phyloP scores from a whole-genome alignment of 2,888 invertebrate species.

The Phrixothrix hirtus region DNA sequence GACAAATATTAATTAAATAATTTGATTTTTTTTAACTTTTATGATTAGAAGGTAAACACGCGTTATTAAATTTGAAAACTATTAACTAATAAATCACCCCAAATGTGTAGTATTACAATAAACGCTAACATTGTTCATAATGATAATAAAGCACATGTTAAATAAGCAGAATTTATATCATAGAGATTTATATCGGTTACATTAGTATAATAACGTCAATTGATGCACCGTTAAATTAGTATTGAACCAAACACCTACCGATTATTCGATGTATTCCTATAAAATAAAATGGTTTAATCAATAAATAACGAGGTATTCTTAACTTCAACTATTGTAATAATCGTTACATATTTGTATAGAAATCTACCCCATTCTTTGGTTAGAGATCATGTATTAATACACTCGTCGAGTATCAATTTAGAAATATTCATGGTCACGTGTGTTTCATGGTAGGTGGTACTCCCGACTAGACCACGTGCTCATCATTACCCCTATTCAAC shows the following conservation, averaged over 20 bases:
- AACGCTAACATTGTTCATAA: no score
- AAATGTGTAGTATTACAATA: no score
- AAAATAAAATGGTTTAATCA: conserved; percentile 19
- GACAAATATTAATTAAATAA: no score
- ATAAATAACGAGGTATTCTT: conserved; percentile 26
- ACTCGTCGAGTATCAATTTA: conserved; percentile 15
- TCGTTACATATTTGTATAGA: conserved; percentile 15
- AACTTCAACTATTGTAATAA: conserved; percentile 21
- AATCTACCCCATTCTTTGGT: conserved; percentile 17
- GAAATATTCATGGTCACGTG: conserved; percentile 23
- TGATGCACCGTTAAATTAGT: conserved; percentile 10
- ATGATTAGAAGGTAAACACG: no score
- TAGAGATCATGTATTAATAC: conserved; percentile 6
- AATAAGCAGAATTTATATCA: conserved; percentile 5
- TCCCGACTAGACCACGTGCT: conserved; percentile 26
- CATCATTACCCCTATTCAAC: conserved; percentile 33
- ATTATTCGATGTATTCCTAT: conserved; percentile 11
- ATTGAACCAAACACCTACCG: conserved; percentile 8
- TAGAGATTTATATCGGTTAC: conserved; percentile 3
- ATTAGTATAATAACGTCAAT: conserved; percentile 6
- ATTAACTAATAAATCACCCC: no score
- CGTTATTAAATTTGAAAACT: no score
- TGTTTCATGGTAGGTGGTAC: conserved; percentile 24
- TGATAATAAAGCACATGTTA: no score
- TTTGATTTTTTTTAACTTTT: no score